Conservation (phyloP, 2,888 invertebrate genomes). For the Dinocampus coccinellae region DNA sequence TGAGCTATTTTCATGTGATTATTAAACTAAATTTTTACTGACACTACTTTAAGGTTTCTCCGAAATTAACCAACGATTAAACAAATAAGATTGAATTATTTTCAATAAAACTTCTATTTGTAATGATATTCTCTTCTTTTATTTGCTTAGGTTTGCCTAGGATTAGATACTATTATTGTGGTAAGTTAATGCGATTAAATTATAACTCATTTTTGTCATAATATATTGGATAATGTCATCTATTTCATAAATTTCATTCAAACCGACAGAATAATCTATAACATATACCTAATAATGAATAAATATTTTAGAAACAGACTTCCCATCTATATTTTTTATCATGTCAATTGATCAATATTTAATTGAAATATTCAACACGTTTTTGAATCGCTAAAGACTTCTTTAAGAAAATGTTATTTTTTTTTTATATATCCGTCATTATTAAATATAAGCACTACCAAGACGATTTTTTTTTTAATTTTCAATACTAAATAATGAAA, state of each 20-base stretch:
- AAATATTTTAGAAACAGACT: too few relatives aligned
- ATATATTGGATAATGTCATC: background rate
- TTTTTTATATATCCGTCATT: too few relatives aligned
- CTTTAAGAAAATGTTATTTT: too few relatives aligned
- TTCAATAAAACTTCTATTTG: background rate
- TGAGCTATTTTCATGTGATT: background rate
- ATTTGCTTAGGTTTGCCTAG: conserved; percentile 74
- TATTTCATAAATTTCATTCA: background rate
- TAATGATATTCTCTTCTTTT: conserved; percentile 45
- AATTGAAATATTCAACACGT: too few relatives aligned
- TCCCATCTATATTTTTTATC: too few relatives aligned
- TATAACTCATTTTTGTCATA: background rate
- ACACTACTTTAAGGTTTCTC: background rate
- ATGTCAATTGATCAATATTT: too few relatives aligned
- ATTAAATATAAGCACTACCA: too few relatives aligned
- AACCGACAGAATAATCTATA: background rate
- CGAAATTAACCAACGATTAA: background rate
- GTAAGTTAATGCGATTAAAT: conserved; percentile 70
- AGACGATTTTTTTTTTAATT: too few relatives aligned
- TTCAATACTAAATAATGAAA: too few relatives aligned
- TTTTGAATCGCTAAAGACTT: too few relatives aligned
- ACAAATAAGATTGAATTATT: background rate
- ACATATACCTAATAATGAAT: background rate
- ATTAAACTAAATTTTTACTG: background rate
- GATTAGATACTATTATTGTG: conserved; percentile 77